Conservation (phyloP, 2,888 invertebrate species). For the Euproctis similis region DNA sequence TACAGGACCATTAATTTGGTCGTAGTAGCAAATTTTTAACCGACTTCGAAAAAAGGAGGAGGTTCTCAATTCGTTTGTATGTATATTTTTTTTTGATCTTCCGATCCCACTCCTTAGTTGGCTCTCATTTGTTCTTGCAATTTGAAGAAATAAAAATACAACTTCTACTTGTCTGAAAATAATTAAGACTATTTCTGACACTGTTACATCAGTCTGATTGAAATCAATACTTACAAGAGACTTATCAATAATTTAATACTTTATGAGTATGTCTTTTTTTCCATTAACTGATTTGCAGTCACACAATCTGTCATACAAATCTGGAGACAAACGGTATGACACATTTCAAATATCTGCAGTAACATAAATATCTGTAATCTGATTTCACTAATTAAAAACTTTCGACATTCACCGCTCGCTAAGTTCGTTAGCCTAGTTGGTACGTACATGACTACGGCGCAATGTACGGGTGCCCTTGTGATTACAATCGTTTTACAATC, state of each 20-base stretch:
- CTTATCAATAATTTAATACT: constrained; percentile 16
- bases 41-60: too few relatives aligned
- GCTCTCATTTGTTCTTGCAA: too few relatives aligned
- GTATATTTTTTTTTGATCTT: too few relatives aligned
- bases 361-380: constrained; percentile 5
- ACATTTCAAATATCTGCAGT: constrained; percentile 15
- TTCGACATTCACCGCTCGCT: constrained; percentile 23
- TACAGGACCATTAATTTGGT: too few relatives aligned
- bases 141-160: too few relatives aligned
- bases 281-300: constrained; percentile 18
- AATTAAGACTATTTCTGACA: too few relatives aligned
- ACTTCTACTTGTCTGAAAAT: too few relatives aligned
- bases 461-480: constrained; percentile 60
- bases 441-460: constrained; percentile 32
- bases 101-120: too few relatives aligned
- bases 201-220: constrained; percentile 12
- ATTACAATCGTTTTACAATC: constrained; percentile 60
- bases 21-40: too few relatives aligned
- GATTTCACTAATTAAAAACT: constrained; percentile 30
- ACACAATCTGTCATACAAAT: constrained; percentile 17
- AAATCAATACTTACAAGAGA: constrained; percentile 19
- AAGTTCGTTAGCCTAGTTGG: constrained; percentile 36
- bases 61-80: too few relatives aligned
- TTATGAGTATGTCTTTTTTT: constrained; percentile 17
- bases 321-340: constrained; percentile 8